Conservation (phyloP, 2,888 invertebrate species). For the Thymelicus lineola region DNA sequence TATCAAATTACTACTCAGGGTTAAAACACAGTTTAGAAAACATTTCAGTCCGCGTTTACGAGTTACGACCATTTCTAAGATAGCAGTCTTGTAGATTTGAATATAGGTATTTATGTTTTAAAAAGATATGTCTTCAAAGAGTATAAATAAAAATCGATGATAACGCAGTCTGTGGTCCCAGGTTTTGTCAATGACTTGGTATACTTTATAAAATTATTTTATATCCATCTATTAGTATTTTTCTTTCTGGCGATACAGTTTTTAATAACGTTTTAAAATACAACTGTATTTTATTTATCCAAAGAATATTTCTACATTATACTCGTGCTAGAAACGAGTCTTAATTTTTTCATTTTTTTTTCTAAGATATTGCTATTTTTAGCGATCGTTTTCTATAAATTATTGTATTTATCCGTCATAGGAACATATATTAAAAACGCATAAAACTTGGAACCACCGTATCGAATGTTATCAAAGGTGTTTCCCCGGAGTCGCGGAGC, state of each 20-base stretch:
- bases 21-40: background rate
- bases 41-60: slow-evolving; percentile 13
- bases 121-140: slow-evolving; percentile 23
- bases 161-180: slow-evolving; percentile 20
- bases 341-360: slow-evolving; percentile 20
- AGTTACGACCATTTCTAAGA: slow-evolving; percentile 12
- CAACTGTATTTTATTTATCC: background rate
- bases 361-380: slow-evolving; percentile 14
- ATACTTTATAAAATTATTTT: background rate
- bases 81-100: slow-evolving; percentile 30
- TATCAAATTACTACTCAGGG: too few relatives aligned
- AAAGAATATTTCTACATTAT: too few relatives aligned
- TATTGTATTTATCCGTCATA: slow-evolving; percentile 5
- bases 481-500: background rate
- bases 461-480: background rate
- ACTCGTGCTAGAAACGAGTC: slow-evolving; percentile 11
- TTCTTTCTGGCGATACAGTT: background rate
- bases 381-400: slow-evolving; percentile 4
- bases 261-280: background rate
- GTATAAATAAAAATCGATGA: slow-evolving; percentile 16
- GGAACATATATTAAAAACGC: slow-evolving; percentile 7
- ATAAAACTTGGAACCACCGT: slow-evolving; percentile 10
- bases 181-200: background rate
- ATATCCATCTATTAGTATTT: background rate
- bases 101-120: slow-evolving; percentile 3